Conservation (phyloP, 2,113 vertebrate species). For the Megalops atlanticus region DNA sequence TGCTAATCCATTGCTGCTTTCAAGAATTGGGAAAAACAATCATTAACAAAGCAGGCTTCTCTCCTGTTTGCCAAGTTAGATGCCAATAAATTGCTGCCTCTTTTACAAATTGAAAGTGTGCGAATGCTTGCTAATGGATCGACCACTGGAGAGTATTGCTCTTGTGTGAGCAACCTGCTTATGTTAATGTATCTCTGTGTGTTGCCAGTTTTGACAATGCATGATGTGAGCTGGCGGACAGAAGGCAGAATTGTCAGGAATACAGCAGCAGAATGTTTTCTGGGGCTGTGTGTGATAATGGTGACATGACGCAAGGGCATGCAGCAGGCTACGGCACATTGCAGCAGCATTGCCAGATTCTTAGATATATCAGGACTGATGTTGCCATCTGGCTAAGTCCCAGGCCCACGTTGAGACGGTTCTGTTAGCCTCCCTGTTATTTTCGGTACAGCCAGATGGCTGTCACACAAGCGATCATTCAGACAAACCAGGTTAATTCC, state of each 20-base stretch:
- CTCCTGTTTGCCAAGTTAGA: constrained; percentile 28
- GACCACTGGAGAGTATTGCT: constrained; percentile 32
- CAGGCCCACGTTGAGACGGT: constrained; percentile 29
- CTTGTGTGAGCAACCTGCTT: constrained; percentile 35
- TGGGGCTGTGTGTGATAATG: constrained; percentile 1
- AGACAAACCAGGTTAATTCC: constrained; percentile 65
- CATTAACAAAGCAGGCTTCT: constrained; percentile 36
- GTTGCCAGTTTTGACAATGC: constrained; percentile 28
- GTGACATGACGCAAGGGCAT: not conserved
- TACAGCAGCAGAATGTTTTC: not conserved
- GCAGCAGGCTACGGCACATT: not conserved
- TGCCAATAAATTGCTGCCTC: constrained; percentile 31
- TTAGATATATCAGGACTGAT: constrained; percentile 4
- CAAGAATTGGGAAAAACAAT: constrained; percentile 26
- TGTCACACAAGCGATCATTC: constrained; percentile 67
- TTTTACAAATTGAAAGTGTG: constrained; percentile 41
- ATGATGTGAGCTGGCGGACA: constrained; percentile 12
- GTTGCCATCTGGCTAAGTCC: constrained; percentile 39
- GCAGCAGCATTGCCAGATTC: not conserved
- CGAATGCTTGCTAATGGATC: constrained; percentile 41
- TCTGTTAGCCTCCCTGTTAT: constrained; percentile 41
- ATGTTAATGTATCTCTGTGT: constrained; percentile 28
- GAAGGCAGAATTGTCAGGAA: not conserved
- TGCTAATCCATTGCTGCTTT: not conserved
- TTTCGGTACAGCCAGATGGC: constrained; percentile 65